Evolutionary conservation across 2,113 vertebrate species (phyloP).

Genomic region (Nibea albiflora): DNA sequence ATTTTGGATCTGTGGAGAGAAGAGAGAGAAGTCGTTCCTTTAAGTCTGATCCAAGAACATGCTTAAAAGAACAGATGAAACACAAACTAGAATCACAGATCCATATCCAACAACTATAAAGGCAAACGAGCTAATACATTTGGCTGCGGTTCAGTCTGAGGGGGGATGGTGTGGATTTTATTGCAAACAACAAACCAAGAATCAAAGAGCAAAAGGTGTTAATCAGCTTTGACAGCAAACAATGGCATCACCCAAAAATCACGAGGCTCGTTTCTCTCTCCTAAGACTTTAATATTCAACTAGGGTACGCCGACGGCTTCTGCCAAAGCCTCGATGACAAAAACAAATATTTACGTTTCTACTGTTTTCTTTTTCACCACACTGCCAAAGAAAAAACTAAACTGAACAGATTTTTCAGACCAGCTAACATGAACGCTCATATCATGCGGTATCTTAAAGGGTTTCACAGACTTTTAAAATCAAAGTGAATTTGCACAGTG

Average conservation of each 20-base stretch:
- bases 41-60: slow-evolving; percentile 46
- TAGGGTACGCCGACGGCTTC: background rate
- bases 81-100: slow-evolving; percentile 44
- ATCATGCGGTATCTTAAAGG: slow-evolving; percentile 28
- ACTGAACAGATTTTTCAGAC: slow-evolving; percentile 33
- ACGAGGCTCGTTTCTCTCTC: slow-evolving; percentile 6
- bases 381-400: slow-evolving; percentile 39
- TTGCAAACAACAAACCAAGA: slow-evolving; percentile 12
- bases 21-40: slow-evolving; percentile 51
- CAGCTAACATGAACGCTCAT: slow-evolving; percentile 26
- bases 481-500: slow-evolving; percentile 27
- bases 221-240: slow-evolving; percentile 15
- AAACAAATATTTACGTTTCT: slow-evolving; percentile 39
- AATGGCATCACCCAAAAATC: slow-evolving; percentile 7
- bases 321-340: slow-evolving; percentile 7
- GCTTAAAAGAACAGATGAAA: slow-evolving; percentile 19
- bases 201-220: background rate
- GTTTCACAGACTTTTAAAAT: slow-evolving; percentile 41
- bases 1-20: slow-evolving; percentile 70
- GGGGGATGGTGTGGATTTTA: slow-evolving; percentile 10
- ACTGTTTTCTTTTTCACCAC: slow-evolving; percentile 18
- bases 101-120: slow-evolving; percentile 33
- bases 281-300: slow-evolving; percentile 18
- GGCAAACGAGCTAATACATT: background rate
- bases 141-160: slow-evolving; percentile 6